Evolutionary conservation across 2,888 invertebrate species (phyloP).

Genomic region (Perizoma affinitatum): DNA sequence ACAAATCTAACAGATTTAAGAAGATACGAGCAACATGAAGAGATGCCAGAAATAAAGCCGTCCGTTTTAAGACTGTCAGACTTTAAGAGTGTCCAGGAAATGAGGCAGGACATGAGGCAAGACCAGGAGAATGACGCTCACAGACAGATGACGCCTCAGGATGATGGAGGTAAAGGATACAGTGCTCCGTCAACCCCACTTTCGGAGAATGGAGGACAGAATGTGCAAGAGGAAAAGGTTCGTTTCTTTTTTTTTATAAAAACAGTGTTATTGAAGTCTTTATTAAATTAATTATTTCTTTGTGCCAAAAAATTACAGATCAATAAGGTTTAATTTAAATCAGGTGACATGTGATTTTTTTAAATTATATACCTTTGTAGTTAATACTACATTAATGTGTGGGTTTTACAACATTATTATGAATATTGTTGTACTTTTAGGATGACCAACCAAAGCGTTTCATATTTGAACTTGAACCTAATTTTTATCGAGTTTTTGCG

Average conservation of each 20-base stretch:
- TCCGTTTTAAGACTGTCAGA: constrained; percentile 80
- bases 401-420: too few relatives aligned
- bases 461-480: too few relatives aligned
- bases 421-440: too few relatives aligned
- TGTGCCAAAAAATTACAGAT: too few relatives aligned
- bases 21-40: constrained; percentile 79
- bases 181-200: constrained; percentile 81
- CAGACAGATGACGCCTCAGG: constrained; percentile 76
- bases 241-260: constrained; percentile 28
- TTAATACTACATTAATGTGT: too few relatives aligned
- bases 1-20: constrained; percentile 77
- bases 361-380: too few relatives aligned
- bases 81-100: constrained; percentile 77
- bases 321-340: too few relatives aligned
- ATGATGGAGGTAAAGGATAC: constrained; percentile 78
- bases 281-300: too few relatives aligned
- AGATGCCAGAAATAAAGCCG: constrained; percentile 79
- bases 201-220: constrained; percentile 79
- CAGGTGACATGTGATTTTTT: too few relatives aligned
- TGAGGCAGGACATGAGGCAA: constrained; percentile 74
- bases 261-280: too few relatives aligned
- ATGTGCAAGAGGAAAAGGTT: constrained; percentile 80
- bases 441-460: too few relatives aligned
- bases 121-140: constrained; percentile 79
- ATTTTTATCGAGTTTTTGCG: too few relatives aligned